Evolutionary conservation across 2,888 invertebrate species (phyloP).

Genomic region (Quadroppia sp.): DNA sequence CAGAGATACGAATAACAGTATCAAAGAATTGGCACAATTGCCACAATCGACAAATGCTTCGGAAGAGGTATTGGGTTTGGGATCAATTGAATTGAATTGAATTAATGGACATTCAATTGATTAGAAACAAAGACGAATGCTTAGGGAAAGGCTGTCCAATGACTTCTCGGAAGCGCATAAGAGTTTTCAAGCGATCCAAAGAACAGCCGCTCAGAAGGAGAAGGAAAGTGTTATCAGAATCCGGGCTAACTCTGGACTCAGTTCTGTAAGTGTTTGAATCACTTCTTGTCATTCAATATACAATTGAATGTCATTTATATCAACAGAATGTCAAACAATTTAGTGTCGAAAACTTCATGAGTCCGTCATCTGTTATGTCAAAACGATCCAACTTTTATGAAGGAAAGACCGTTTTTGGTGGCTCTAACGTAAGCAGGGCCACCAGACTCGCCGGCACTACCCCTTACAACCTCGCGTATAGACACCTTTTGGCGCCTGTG

Average conservation of each 20-base stretch:
- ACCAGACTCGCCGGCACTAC: constrained; percentile 47
- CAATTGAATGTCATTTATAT: constrained; percentile 1
- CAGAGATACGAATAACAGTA: constrained; percentile 80
- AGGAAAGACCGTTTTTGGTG: constrained; percentile 53
- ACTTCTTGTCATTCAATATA: not conserved
- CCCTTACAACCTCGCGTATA: constrained; percentile 48
- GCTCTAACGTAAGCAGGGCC: constrained; percentile 49
- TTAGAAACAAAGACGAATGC: constrained; percentile 74
- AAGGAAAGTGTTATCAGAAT: constrained; percentile 70
- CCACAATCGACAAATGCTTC: constrained; percentile 46
- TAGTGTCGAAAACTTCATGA: constrained; percentile 23
- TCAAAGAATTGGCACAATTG: constrained; percentile 66
- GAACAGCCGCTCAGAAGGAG: constrained; percentile 81
- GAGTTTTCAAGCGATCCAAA: constrained; percentile 74
- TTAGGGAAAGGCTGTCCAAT: constrained; percentile 80
- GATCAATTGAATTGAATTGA: not conserved
- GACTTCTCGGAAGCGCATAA: constrained; percentile 86
- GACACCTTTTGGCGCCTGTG: constrained; percentile 18
- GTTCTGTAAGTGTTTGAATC: constrained; percentile 41
- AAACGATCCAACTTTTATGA: constrained; percentile 50
- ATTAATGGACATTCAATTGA: not conserved
- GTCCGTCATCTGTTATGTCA: not conserved
- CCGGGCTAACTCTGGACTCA: constrained; percentile 47
- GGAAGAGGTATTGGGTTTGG: constrained; percentile 45
- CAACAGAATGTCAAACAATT: not conserved